Evolutionary conservation across 2,797 vertebrate species (phyloP), one percentile per base, ranked within the genome.

Genomic region (Gouania willdenowi): DNA sequence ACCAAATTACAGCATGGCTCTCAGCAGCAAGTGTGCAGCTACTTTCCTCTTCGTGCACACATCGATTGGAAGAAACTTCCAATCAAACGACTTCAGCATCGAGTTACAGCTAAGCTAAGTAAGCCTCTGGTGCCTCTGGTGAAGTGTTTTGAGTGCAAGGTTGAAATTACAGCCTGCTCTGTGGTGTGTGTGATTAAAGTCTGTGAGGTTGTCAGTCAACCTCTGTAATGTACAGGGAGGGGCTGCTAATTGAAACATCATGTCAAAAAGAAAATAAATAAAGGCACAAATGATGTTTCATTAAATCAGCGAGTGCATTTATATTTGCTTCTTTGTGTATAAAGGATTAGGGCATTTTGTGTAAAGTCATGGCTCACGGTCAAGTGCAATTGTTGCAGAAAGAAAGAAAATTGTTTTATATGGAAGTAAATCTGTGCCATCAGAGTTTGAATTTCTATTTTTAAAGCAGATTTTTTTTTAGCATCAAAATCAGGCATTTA

Each of bases 1-100:
- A 75, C 54, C 65, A 74, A 82, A 85, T 77, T 83, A 83, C 66
- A 81, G 74, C 47, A 34, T 50, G 67, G 58, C 61, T 65, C 61
- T 69, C 64, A 28, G 55, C 41, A 5, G 39, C 8, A n/a, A 42
- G 56, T 5, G 6, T 9, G 1, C 55, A 36, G 68, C 60, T 46
- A 71, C 30, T 39, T 64, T 34, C 43, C 60, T 65, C 20, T 6
- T 51, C 50, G 71, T 66, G 53, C 49, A 33, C 39, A 54, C 73
- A 82, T 81, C 62, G 77, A 83, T 81, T 72, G 68, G 53, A 51
- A 62, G 60, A 75, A 42, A 26, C 53, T 68, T 69, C 61, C 77
- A 75, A 82, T 82, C 80, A 77, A 60, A 56, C 50, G 30, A 33
- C 35, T 26, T 70, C 57, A 30, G 72, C 12, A 22, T 69, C 9